Evolutionary conservation across 2,888 invertebrate species (phyloP).

Genomic region (Stegophylla sp.): DNA sequence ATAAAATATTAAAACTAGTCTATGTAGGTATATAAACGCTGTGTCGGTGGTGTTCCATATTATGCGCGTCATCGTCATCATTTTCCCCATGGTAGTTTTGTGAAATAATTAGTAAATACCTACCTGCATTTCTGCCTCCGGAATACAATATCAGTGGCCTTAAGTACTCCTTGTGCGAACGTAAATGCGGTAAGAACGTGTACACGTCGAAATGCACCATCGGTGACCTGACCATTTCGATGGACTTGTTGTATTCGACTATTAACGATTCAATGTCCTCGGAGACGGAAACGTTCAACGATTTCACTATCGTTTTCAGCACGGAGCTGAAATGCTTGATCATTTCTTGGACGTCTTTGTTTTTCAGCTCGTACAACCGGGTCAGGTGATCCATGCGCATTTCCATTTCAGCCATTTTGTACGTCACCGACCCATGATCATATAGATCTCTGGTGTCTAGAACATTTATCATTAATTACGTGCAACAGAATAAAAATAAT

Average conservation of each 20-base stretch:
- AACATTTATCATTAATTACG: neutral
- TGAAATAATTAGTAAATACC: slow-evolving; percentile 45
- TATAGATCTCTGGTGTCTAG: slow-evolving; percentile 33
- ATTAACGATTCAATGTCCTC: slow-evolving; percentile 30
- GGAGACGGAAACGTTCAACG: slow-evolving; percentile 19
- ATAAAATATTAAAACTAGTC: too few relatives aligned
- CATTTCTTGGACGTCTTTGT: slow-evolving; percentile 12
- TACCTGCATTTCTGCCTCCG: slow-evolving; percentile 51
- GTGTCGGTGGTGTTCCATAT: too few relatives aligned
- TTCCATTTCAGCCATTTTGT: slow-evolving; percentile 39
- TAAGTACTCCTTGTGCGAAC: slow-evolving; percentile 9
- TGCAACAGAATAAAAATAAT: neutral
- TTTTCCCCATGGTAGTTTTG: neutral
- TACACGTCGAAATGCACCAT: slow-evolving; percentile 40
- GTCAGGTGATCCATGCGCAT: slow-evolving; percentile 44
- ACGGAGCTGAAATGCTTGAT: slow-evolving; percentile 18
- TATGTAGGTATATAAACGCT: too few relatives aligned
- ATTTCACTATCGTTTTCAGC: slow-evolving; percentile 6
- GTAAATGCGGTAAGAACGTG: slow-evolving; percentile 46
- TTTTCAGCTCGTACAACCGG: slow-evolving; percentile 25
- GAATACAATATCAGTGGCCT: slow-evolving; percentile 42
- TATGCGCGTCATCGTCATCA: too few relatives aligned
- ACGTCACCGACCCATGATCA: slow-evolving; percentile 9
- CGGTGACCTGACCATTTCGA: slow-evolving; percentile 29
- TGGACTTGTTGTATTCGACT: slow-evolving; percentile 24